Evolutionary conservation across 2,113 vertebrate species (phyloP), one percentile per base, ranked within the genome.

Genomic region (Mastomys coucha): DNA sequence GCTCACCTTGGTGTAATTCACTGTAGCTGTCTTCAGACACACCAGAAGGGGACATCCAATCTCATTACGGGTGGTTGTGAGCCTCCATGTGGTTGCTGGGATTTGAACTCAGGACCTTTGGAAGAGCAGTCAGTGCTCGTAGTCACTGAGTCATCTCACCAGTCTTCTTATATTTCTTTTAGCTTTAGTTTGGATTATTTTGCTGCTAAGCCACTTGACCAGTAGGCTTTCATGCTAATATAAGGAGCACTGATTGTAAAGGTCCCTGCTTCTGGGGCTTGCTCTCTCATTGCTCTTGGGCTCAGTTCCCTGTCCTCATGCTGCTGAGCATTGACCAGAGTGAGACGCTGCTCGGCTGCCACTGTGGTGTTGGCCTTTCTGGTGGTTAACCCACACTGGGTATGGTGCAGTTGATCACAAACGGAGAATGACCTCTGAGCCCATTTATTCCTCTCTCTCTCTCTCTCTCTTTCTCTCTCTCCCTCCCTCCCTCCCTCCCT

Each of bases 291-390:
- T 24, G 2, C 1, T 53, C 7, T 39, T 8, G 53, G 42, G 42
- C 51, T 24, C 7, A 7, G 14, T 24, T 2, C 28, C 0, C 42
- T 24, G 56, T 7, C 2, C 51, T 11, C 20, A 0, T 1, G 11
- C 12, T 2, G 78, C 19, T 28, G 2, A 45, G n/a, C 17, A 4
- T 31, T 1, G n/a, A 63, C 31, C n/a, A 36, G 17, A 13, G 31
- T 13, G 42, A 82, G 42, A 22, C 2, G 7, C 58, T 49, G 42
- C 56, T 33, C 2, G 1, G 8, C 3, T 22, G 33, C 33, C 36
- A 0, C 36, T 2, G 9, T 31, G 3, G 5, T 51, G 20, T 28
- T 11, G 33, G 0, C 17, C 17, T 69, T 49, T n/a, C 45, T 4
- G 19, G 13, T 26, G 67, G 39, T 45, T 69, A n/a, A 24, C n/a